phyloP scores from a whole-genome alignment of 2,797 vertebrate genomes.

The Acanthis flammea region DNA sequence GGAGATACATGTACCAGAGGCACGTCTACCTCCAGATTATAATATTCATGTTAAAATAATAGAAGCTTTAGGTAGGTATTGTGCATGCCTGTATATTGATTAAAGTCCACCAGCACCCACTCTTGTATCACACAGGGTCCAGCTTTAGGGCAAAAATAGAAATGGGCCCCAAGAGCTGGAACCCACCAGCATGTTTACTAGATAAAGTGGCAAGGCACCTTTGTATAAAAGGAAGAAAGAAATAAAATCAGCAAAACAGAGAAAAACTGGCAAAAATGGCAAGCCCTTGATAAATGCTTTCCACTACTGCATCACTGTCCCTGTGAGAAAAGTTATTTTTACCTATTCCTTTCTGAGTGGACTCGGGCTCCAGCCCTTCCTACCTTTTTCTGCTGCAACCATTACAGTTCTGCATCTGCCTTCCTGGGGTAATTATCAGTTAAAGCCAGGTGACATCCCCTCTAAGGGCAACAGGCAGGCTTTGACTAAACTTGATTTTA shows the following conservation, averaged over 20 bases:
- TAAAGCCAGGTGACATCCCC: not conserved
- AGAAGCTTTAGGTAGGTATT: not conserved
- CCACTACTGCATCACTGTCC: rapidly evolving
- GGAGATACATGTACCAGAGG: not conserved
- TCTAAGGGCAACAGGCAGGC: not conserved
- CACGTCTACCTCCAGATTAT: not conserved
- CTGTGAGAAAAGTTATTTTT: not conserved
- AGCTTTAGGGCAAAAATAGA: not conserved
- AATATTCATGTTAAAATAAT: not conserved
- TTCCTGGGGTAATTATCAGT: not conserved
- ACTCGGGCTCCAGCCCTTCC: not conserved
- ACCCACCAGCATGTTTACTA: not conserved
- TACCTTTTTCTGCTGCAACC: not conserved
- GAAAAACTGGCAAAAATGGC: not conserved
- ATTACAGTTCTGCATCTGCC: not conserved
- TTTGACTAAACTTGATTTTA: not conserved
- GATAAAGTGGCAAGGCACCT: not conserved
- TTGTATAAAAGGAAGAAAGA: not conserved
- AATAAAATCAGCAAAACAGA: not conserved
- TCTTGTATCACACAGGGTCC: not conserved
- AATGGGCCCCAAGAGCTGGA: not conserved
- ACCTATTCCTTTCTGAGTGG: not conserved
- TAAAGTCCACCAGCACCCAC: not conserved
- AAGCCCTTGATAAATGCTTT: not conserved
- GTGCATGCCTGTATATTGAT: not conserved